These are phyloP conservation scores for Otis tarda DNA, from an alignment of 2,113 vertebrate genomes.

Conservation along the genomic window DNA sequence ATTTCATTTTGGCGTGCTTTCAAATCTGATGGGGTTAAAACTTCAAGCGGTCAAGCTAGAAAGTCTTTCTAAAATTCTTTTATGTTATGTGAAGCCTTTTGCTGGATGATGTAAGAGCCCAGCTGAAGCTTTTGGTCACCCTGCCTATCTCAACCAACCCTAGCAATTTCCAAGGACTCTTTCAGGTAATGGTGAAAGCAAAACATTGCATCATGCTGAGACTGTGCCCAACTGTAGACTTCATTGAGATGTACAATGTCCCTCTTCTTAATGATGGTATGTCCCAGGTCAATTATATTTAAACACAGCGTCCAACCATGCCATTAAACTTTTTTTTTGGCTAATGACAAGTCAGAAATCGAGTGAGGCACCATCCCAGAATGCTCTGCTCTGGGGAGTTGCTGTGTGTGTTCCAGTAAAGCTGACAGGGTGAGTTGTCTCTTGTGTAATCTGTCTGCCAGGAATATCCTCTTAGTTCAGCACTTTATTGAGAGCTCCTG, in stretches of 20 bases:
- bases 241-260: background rate
- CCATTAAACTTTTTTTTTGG: constrained; percentile 18
- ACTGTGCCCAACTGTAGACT: background rate
- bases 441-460: constrained; percentile 47
- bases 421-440: constrained; percentile 3
- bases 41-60: background rate
- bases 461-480: constrained; percentile 14
- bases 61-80: background rate
- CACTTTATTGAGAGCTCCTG: background rate
- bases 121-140: background rate
- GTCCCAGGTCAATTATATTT: constrained; percentile 11
- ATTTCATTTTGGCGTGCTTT: rapidly evolving
- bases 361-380: background rate
- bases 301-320: background rate
- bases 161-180: background rate
- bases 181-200: constrained; percentile 15
- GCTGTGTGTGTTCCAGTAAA: constrained; percentile 31
- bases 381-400: background rate
- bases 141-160: background rate
- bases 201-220: background rate
- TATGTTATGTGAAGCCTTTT: background rate
- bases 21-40: background rate
- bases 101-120: background rate
- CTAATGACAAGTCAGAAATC: constrained; percentile 24
- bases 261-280: constrained; percentile 30